Percentiles rank a stretch among this genome's conserved stretches.
phyloP scores from a whole-genome alignment of 37 sponge, comb jelly and placozoan genomes.

The Bolinopsis microptera region DNA sequence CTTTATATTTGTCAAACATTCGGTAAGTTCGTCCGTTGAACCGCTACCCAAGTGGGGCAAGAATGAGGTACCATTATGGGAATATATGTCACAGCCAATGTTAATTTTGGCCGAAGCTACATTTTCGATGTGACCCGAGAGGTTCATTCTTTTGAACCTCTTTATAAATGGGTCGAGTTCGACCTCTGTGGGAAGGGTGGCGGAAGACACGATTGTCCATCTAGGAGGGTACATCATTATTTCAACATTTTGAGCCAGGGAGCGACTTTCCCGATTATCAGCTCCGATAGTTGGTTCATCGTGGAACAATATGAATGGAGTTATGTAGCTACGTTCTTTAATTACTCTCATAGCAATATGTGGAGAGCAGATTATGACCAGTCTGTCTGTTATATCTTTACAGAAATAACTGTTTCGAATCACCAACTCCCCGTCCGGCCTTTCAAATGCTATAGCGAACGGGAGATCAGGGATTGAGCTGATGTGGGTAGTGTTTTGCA shows the following conservation, averaged over 20 bases:
- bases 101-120: slow-evolving; percentile 11
- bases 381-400: not conserved
- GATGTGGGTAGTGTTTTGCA: slow-evolving; percentile 10
- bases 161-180: slow-evolving; percentile 20
- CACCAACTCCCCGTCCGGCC: not conserved
- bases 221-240: not conserved
- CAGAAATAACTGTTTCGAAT: slow-evolving; percentile 29
- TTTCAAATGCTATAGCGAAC: slow-evolving; percentile 36
- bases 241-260: not conserved
- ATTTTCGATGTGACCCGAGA: slow-evolving; percentile 8
- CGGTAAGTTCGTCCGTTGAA: not conserved
- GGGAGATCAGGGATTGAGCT: not conserved
- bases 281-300: slow-evolving; percentile 61
- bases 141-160: not conserved
- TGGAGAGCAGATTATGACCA: slow-evolving; percentile 33
- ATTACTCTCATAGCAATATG: not conserved
- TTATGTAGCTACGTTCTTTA: not conserved
- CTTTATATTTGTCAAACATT: slow-evolving; percentile 17
- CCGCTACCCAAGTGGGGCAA: not conserved
- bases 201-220: slow-evolving; percentile 57
- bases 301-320: slow-evolving; percentile 40
- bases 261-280: not conserved
- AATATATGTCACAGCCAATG: slow-evolving; percentile 26
- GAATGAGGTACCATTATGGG: not conserved
- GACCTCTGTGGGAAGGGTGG: slow-evolving; percentile 12